Conservation (phyloP, 2,797 vertebrate genomes). For the Pelobates cultripes region DNA sequence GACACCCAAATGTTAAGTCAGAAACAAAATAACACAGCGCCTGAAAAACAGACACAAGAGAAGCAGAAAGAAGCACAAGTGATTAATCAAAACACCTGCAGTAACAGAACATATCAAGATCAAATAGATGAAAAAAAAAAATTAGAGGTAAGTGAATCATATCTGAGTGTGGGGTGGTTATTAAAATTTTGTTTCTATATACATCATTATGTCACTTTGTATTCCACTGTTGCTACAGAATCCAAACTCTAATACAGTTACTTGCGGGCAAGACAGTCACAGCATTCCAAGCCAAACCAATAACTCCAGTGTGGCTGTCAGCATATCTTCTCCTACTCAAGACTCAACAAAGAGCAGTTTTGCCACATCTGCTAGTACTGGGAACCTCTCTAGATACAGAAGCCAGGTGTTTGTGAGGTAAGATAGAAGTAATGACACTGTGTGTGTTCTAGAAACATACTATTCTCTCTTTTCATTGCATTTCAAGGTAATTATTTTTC, state of each 20-base stretch:
- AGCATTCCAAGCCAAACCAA: background rate
- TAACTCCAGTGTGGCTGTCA: background rate
- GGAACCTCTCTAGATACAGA: conserved; percentile 2
- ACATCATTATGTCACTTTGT: background rate
- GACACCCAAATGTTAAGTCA: conserved; percentile 39
- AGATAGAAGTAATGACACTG: background rate
- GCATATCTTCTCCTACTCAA: background rate
- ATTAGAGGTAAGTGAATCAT: background rate
- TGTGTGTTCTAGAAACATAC: too few species aligned
- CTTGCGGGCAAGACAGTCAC: background rate
- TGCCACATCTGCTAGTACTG: background rate
- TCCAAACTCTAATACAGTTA: background rate
- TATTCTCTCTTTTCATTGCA: too few species aligned
- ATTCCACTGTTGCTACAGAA: background rate
- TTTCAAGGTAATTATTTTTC: too few species aligned
- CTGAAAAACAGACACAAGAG: background rate
- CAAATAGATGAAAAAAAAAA: background rate
- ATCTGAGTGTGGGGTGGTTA: background rate
- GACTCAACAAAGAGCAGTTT: background rate
- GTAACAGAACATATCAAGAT: background rate
- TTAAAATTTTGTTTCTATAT: background rate
- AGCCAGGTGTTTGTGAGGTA: conserved; percentile 48
- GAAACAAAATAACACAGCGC: background rate
- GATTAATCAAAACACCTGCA: background rate
- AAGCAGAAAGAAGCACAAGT: background rate